phyloP scores from a whole-genome alignment of 1,140 invertebrate genomes.

The Pogonomyrmex californicus region DNA sequence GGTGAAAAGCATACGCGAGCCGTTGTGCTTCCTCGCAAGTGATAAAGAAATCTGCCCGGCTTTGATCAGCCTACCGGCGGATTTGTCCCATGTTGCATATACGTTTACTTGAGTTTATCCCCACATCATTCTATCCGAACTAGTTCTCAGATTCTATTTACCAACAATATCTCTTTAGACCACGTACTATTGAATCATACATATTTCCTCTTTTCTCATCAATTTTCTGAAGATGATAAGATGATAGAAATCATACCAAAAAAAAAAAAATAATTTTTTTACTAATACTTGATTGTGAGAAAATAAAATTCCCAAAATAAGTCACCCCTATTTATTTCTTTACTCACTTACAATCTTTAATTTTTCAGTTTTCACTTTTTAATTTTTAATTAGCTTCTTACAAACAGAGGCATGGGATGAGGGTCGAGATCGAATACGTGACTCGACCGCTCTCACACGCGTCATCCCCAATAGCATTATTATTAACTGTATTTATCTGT shows the following conservation, averaged over 20 bases:
- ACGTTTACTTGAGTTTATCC: constrained; percentile 22
- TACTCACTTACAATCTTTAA: no score
- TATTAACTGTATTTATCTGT: not conserved
- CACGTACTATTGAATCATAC: not conserved
- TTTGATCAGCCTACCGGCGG: constrained; percentile 19
- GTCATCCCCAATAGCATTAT: no score
- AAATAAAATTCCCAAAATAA: no score
- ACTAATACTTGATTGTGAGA: not conserved
- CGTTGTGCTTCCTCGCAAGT: constrained; percentile 20
- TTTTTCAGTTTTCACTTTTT: no score
- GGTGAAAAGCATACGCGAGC: constrained; percentile 56
- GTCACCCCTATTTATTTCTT: not conserved
- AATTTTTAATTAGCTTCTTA: no score
- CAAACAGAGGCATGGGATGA: no score
- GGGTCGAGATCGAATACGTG: no score
- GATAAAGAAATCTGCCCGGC: not conserved
- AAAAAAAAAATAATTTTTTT: not conserved
- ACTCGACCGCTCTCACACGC: no score
- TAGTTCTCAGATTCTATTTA: constrained; percentile 31
- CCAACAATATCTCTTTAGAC: not conserved
- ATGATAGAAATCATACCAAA: not conserved
- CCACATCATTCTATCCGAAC: not conserved
- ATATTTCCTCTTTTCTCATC: not conserved
- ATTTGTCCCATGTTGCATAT: not conserved
- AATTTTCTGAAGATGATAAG: not conserved